Percentiles rank a stretch among this genome's conserved stretches.
phyloP scores from a whole-genome alignment of 1,140 invertebrate genomes.

The Drosophila burlai region DNA sequence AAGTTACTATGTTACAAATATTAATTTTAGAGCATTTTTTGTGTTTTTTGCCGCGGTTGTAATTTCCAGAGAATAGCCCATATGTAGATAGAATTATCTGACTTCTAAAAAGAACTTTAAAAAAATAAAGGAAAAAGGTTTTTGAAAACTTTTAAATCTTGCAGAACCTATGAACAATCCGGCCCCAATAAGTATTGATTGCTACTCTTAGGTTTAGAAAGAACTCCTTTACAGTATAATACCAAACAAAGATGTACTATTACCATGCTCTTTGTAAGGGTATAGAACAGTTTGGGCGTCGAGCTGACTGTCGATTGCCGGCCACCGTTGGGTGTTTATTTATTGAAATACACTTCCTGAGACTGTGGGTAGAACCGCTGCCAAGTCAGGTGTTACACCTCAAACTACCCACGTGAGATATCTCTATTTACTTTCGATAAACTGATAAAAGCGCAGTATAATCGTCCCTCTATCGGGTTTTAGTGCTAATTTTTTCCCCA shows the following conservation, averaged over 20 bases:
- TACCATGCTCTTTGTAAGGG: background rate
- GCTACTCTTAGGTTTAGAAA: background rate
- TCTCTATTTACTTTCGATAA: background rate
- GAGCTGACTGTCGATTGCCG: slow-evolving; percentile 37
- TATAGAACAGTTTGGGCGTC: slow-evolving; percentile 50
- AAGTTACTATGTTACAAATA: too few relatives aligned
- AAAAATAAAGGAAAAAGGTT: background rate
- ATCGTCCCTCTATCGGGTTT: background rate
- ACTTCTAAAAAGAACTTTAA: background rate
- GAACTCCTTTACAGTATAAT: background rate
- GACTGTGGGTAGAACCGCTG: background rate
- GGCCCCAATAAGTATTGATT: too few relatives aligned
- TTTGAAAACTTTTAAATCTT: background rate
- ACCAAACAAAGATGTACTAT: background rate
- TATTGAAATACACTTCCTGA: slow-evolving; percentile 29
- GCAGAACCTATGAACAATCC: background rate
- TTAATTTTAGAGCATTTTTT: too few relatives aligned
- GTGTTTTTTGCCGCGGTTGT: too few relatives aligned
- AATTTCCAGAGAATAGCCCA: too few relatives aligned
- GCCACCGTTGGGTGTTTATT: slow-evolving; percentile 6
- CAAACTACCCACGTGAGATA: slow-evolving; percentile 7
- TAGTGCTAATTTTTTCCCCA: too few relatives aligned
- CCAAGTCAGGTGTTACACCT: background rate
- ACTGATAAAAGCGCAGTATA: background rate
- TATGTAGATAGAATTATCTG: background rate